phyloP scores from a whole-genome alignment of 2,797 vertebrate genomes.

The Gobionotothen gibberifrons region DNA sequence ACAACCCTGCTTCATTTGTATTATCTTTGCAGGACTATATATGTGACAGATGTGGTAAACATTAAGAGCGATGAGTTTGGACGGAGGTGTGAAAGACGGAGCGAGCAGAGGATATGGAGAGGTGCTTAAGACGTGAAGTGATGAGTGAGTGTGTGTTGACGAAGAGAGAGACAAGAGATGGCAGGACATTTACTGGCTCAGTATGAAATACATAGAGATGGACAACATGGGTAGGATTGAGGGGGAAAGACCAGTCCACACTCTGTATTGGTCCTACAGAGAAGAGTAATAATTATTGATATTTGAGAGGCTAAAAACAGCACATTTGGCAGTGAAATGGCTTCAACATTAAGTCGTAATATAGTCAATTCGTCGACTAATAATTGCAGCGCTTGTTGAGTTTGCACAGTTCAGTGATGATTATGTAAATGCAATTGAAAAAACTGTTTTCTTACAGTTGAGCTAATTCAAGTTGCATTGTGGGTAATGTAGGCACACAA shows the following conservation, averaged over 20 bases:
- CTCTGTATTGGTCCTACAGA: too few species aligned
- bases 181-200: conserved; percentile 21
- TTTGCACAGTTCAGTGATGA: not conserved
- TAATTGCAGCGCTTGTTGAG: not conserved
- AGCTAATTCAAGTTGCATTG: not conserved
- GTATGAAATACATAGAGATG: not conserved
- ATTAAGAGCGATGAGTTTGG: not conserved
- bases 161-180: conserved; percentile 9
- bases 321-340: too few species aligned
- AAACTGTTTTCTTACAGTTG: too few species aligned
- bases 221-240: conserved; percentile 1
- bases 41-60: not conserved
- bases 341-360: too few species aligned
- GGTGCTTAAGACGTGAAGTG: conserved; percentile 56
- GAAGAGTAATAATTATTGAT: too few species aligned
- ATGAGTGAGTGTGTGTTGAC: conserved; percentile 29
- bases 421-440: not conserved
- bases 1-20: not conserved
- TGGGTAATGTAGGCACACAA: not conserved
- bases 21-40: not conserved
- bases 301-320: too few species aligned
- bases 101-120: conserved; percentile 24
- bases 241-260: not conserved
- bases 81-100: conserved; percentile 30
- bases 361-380: too few species aligned